These are phyloP conservation scores for Hylyphantes graminicola DNA, from an alignment of 1,140 invertebrate genomes.

Conservation along the genomic window DNA sequence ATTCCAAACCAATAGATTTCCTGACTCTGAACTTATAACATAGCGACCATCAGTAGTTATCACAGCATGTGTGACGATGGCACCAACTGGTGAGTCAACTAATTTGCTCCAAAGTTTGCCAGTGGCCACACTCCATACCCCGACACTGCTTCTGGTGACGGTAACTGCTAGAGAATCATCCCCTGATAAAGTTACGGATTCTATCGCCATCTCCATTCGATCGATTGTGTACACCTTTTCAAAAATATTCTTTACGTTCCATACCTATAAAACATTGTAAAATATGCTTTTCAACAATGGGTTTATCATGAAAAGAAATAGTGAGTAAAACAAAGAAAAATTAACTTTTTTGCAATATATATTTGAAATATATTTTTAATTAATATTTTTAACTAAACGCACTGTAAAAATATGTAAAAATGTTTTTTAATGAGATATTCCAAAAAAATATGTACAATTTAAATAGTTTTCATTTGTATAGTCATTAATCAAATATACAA, in stretches of 20 bases:
- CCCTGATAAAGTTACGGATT: constrained; percentile 84
- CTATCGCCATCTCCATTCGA: constrained; percentile 93
- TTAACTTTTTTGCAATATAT: not conserved
- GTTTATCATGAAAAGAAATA: too few species aligned
- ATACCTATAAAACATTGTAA: constrained; percentile 78
- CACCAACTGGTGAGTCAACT: constrained; percentile 90
- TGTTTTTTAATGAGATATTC: not conserved
- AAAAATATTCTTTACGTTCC: constrained; percentile 99
- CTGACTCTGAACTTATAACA: constrained; percentile 90
- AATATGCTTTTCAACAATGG: not conserved
- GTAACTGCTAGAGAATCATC: constrained; percentile 82
- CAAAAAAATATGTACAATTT: not conserved
- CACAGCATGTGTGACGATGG: constrained; percentile 92
- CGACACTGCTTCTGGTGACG: constrained; percentile 91
- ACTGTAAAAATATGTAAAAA: not conserved
- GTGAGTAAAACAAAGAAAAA: not conserved
- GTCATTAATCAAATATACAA: not conserved
- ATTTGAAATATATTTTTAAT: not conserved
- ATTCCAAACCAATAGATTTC: constrained; percentile 88
- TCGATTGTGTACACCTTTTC: constrained; percentile 97
- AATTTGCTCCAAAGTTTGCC: constrained; percentile 86
- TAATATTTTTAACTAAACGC: not conserved
- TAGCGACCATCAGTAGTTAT: constrained; percentile 86
- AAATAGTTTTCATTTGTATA: not conserved
- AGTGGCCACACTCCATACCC: constrained; percentile 92